Conservation (phyloP, 2,888 invertebrate genomes). For the Galeopsomyia nigrocyanea region DNA sequence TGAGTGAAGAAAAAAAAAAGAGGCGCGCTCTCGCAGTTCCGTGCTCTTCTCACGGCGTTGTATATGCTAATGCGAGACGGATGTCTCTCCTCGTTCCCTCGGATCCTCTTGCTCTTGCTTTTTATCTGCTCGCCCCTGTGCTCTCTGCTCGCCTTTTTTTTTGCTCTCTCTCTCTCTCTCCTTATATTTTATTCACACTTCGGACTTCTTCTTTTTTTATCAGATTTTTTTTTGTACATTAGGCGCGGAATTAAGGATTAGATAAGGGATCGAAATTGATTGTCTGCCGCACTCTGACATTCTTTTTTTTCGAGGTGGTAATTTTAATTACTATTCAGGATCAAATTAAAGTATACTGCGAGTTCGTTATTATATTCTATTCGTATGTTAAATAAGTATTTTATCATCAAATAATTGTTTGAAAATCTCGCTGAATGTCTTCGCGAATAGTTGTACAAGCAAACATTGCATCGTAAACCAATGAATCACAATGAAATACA, state of each 20-base stretch:
- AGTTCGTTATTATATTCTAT: neutral
- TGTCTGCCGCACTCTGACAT: neutral
- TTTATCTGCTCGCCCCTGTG: slow-evolving; percentile 23
- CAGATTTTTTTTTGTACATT: slow-evolving; percentile 41
- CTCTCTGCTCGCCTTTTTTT: slow-evolving; percentile 31
- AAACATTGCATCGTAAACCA: no score
- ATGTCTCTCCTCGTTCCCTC: slow-evolving; percentile 62
- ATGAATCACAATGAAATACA: no score
- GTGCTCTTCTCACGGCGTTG: slow-evolving; percentile 60
- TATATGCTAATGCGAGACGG: slow-evolving; percentile 69
- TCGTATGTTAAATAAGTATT: no score
- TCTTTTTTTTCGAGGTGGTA: neutral
- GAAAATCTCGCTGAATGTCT: no score
- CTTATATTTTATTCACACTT: slow-evolving; percentile 47
- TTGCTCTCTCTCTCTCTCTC: slow-evolving; percentile 8
- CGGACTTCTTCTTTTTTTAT: slow-evolving; percentile 19
- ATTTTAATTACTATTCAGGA: slow-evolving; percentile 12
- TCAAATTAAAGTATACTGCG: neutral
- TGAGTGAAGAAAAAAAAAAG: slow-evolving; percentile 26
- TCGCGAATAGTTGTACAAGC: no score
- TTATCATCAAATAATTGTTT: no score
- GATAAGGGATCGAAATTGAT: slow-evolving; percentile 41
- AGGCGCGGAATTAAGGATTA: slow-evolving; percentile 31
- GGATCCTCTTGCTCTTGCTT: slow-evolving; percentile 49
- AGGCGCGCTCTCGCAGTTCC: slow-evolving; percentile 40